Evolutionary conservation across 2,113 vertebrate species (phyloP).

Genomic region (Jacana jacana): DNA sequence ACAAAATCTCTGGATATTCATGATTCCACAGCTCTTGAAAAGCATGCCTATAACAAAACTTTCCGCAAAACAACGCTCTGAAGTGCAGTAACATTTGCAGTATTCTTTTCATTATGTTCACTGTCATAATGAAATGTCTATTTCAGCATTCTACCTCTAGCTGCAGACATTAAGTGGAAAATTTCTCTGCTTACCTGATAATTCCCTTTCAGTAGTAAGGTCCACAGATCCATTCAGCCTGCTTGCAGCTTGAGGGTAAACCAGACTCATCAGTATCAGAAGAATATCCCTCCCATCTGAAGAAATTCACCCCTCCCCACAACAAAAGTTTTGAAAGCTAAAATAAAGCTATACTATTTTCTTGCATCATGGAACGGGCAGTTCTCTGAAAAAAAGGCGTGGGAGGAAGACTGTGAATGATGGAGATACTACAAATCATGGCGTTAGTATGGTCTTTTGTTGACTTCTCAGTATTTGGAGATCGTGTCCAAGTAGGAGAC

Average conservation of each 20-base stretch:
- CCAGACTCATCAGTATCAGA: slow-evolving; percentile 13
- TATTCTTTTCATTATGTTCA: not conserved
- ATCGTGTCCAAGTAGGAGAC: not conserved
- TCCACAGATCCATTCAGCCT: slow-evolving; percentile 58
- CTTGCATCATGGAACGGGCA: not conserved
- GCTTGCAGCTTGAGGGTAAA: slow-evolving; percentile 57
- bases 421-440: not conserved
- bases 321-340: not conserved
- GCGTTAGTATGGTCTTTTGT: not conserved
- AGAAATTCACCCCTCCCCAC: not conserved
- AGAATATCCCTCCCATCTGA: not conserved
- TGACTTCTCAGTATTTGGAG: not conserved
- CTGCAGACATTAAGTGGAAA: slow-evolving; percentile 16
- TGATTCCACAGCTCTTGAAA: not conserved
- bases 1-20: not conserved
- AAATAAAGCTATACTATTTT: not conserved
- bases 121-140: not conserved
- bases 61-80: not conserved
- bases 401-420: not conserved
- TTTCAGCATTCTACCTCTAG: slow-evolving; percentile 10
- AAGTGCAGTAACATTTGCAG: not conserved
- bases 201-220: slow-evolving; percentile 47
- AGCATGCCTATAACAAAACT: not conserved
- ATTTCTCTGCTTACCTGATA: slow-evolving; percentile 48
- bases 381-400: rapidly evolving